Percentiles rank a stretch among this genome's conserved stretches.
Evolutionary conservation across 2,888 invertebrate species (phyloP).

Genomic region (Melanchra persicariae): DNA sequence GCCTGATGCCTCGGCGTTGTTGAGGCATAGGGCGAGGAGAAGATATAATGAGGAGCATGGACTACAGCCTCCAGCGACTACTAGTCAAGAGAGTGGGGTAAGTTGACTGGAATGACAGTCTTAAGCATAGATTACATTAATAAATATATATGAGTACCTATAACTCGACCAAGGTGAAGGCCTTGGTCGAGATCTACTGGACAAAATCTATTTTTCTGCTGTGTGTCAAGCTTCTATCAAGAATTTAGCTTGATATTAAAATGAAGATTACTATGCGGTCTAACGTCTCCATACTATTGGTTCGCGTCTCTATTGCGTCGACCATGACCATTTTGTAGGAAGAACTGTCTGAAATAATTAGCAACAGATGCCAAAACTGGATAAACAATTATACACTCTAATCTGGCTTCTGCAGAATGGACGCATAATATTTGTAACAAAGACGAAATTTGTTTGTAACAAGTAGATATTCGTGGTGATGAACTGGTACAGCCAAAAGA

Average conservation of each 20-base stretch:
- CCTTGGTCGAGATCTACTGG: no score
- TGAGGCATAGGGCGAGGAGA: conserved; percentile 87
- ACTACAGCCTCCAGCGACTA: conserved; percentile 82
- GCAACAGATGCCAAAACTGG: neutral
- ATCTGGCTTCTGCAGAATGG: neutral
- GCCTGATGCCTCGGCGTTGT: conserved; percentile 90
- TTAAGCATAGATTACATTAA: neutral
- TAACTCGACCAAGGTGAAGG: no score
- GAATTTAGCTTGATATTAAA: neutral
- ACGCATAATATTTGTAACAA: neutral
- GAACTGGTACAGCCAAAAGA: conserved; percentile 10
- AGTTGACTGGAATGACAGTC: conserved; percentile 69
- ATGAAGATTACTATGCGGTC: neutral
- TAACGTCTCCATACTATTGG: neutral
- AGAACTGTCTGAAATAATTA: neutral
- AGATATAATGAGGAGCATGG: conserved; percentile 87
- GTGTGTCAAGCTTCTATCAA: no score
- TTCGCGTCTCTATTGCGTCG: neutral
- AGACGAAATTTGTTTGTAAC: neutral
- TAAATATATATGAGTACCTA: no score
- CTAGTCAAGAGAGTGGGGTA: conserved; percentile 90
- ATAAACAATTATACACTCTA: neutral
- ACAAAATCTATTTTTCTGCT: no score
- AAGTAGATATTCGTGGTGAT: neutral
- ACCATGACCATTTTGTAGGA: neutral